phyloP scores from a whole-genome alignment of 2,888 invertebrate genomes.

The Sericinus montela region DNA sequence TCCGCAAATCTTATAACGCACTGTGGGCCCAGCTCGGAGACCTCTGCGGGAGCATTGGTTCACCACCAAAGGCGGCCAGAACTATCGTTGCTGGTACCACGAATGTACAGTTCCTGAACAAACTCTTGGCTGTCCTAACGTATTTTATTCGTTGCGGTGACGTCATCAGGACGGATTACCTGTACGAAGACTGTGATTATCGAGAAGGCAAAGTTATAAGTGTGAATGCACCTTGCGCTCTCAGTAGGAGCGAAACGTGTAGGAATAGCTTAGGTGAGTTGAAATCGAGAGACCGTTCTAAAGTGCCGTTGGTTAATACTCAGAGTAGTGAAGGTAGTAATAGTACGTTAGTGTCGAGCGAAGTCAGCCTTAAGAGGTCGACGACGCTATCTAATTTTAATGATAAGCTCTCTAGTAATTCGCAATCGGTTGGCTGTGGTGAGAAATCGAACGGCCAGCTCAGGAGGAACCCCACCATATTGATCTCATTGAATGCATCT shows the following conservation, averaged over 20 bases:
- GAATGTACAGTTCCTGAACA: slow-evolving; percentile 83
- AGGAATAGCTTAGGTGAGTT: slow-evolving; percentile 30
- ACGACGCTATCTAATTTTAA: slow-evolving; percentile 54
- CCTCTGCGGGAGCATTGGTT: slow-evolving; percentile 90
- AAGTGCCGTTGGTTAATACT: slow-evolving; percentile 46
- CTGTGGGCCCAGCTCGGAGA: slow-evolving; percentile 94
- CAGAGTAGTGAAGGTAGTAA: slow-evolving; percentile 54
- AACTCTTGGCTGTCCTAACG: slow-evolving; percentile 87
- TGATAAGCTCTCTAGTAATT: slow-evolving; percentile 60
- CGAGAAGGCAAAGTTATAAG: slow-evolving; percentile 54
- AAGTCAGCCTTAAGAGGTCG: slow-evolving; percentile 52
- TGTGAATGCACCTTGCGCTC: slow-evolving; percentile 28
- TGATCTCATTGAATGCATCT: slow-evolving; percentile 46
- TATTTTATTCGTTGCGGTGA: slow-evolving; percentile 93
- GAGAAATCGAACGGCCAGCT: slow-evolving; percentile 39
- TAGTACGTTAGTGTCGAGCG: slow-evolving; percentile 50
- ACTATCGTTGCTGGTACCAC: slow-evolving; percentile 88
- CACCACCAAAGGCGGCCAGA: slow-evolving; percentile 86
- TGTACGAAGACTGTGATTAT: slow-evolving; percentile 48
- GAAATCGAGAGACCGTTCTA: slow-evolving; percentile 30
- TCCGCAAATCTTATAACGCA: slow-evolving; percentile 86
- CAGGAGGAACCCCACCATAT: slow-evolving; percentile 52
- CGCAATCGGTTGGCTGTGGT: slow-evolving; percentile 34
- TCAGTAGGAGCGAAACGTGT: slow-evolving; percentile 35
- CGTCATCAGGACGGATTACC: slow-evolving; percentile 75